Percentiles rank a stretch among this genome's conserved stretches.
Evolutionary conservation across 2,113 vertebrate genomes (phyloP).

Genomic region (Poecilia latipinna): DNA sequence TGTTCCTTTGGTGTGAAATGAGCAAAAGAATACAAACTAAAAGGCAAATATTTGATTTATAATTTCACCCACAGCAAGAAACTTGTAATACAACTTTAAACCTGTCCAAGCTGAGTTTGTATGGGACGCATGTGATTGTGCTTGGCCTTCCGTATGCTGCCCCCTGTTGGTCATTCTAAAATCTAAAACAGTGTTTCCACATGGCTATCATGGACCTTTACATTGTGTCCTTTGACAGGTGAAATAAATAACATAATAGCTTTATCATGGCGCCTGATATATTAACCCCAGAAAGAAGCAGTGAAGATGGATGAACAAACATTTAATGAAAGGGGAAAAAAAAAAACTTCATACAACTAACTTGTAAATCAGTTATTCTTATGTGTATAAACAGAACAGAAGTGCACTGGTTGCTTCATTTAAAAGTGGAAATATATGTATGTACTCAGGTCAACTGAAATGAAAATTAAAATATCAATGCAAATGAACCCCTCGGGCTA

Average conservation of each 20-base stretch:
- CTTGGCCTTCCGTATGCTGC: neutral
- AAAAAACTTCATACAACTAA: too few species aligned
- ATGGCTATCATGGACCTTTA: neutral
- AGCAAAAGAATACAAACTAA: neutral
- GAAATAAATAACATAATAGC: neutral
- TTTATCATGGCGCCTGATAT: too few species aligned
- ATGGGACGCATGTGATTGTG: neutral
- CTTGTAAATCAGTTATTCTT: too few species aligned
- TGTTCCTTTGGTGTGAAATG: neutral
- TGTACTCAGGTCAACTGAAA: too few species aligned
- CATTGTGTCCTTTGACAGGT: neutral
- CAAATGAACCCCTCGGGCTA: too few species aligned
- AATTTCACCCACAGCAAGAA: neutral
- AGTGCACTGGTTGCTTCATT: too few species aligned
- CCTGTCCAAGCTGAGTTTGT: neutral
- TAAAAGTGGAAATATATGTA: too few species aligned
- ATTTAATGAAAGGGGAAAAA: neutral
- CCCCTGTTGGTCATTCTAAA: neutral
- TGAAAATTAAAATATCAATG: too few species aligned
- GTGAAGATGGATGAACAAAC: neutral
- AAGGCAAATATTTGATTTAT: neutral
- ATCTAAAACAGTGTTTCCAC: neutral
- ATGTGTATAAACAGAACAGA: too few species aligned
- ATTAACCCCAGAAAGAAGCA: neutral
- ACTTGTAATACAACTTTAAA: neutral